Evolutionary conservation across 2,888 invertebrate genomes (phyloP).

Genomic region (Drosophila acutilabella): DNA sequence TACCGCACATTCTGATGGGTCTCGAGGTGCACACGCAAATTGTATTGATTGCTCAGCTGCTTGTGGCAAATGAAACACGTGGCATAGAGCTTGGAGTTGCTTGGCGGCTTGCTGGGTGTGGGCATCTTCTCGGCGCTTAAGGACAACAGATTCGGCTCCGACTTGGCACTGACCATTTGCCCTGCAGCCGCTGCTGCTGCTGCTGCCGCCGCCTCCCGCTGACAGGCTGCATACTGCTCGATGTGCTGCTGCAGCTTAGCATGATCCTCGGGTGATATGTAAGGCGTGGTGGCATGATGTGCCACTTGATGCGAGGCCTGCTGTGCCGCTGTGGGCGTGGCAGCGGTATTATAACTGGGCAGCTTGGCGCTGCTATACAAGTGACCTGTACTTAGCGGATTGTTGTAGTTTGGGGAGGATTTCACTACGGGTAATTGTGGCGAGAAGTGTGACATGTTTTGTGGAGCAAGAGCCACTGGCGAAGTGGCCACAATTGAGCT

Average conservation of each 20-base stretch:
- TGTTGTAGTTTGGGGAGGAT: slow-evolving; percentile 61
- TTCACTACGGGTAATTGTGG: slow-evolving; percentile 72
- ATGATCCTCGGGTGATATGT: slow-evolving; percentile 74
- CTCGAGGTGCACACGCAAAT: slow-evolving; percentile 95
- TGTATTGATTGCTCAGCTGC: slow-evolving; percentile 95
- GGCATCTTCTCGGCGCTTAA: slow-evolving; percentile 62
- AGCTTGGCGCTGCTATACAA: slow-evolving; percentile 62
- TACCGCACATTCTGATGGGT: slow-evolving; percentile 93
- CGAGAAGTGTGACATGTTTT: slow-evolving; percentile 69
- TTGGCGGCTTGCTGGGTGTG: slow-evolving; percentile 78
- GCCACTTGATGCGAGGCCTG: slow-evolving; percentile 66
- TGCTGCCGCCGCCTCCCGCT: slow-evolving; percentile 65
- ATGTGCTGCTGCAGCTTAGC: slow-evolving; percentile 76
- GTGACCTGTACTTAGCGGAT: slow-evolving; percentile 46
- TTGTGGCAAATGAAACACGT: slow-evolving; percentile 94
- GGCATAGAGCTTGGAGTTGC: slow-evolving; percentile 87
- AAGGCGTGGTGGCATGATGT: slow-evolving; percentile 57
- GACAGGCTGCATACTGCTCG: slow-evolving; percentile 78
- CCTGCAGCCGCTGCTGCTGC: slow-evolving; percentile 46
- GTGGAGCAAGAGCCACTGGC: slow-evolving; percentile 63
- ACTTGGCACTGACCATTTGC: slow-evolving; percentile 63
- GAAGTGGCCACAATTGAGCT: slow-evolving; percentile 70
- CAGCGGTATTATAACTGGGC: slow-evolving; percentile 58
- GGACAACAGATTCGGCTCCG: slow-evolving; percentile 67
- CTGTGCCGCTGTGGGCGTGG: slow-evolving; percentile 62